Conservation (phyloP, 2,797 vertebrate genomes). For the Capromys pilorides region DNA sequence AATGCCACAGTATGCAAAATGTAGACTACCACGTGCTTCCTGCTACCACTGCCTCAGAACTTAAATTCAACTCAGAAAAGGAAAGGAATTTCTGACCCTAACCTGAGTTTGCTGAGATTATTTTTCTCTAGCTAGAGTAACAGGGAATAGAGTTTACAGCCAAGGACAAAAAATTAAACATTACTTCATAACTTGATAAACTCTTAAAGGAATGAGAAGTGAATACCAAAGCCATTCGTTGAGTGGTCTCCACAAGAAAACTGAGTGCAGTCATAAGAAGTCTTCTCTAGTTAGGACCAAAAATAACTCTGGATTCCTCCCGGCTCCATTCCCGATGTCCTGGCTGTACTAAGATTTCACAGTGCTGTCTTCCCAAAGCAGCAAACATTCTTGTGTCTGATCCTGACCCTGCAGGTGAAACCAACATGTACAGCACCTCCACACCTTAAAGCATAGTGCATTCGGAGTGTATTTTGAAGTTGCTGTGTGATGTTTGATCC, state of each 20-base stretch:
- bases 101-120: not conserved
- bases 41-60: not conserved
- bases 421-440: not conserved
- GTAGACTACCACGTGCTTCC: not conserved
- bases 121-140: not conserved
- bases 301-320: not conserved
- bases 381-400: not conserved
- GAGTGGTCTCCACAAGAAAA: not conserved
- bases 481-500: not conserved
- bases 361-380: not conserved
- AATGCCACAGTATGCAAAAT: fast-evolving
- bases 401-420: not conserved
- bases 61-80: not conserved
- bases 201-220: conserved; percentile 27
- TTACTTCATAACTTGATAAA: not conserved
- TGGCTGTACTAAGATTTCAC: not conserved
- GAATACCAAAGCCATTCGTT: not conserved
- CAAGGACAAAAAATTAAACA: not conserved
- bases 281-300: not conserved
- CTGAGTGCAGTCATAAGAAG: not conserved
- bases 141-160: not conserved
- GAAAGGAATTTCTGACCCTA: not conserved
- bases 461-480: not conserved
- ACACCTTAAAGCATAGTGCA: not conserved
- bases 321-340: not conserved